Evolutionary conservation across 30 jellyfish, hydroid and myxozoan species (phyloP).

Genomic region (Turritopsis rubra): DNA sequence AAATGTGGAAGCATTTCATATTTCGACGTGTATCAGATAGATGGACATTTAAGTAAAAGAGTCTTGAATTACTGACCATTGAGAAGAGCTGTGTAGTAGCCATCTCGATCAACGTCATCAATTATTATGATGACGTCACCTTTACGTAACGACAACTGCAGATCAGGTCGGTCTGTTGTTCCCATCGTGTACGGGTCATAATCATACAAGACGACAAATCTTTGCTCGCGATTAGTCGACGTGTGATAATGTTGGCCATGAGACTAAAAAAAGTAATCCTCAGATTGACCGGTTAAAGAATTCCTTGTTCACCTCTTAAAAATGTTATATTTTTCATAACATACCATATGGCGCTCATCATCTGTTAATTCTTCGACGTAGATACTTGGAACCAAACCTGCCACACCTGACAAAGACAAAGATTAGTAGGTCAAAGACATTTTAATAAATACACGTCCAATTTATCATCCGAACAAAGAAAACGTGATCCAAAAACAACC

Average conservation of each 20-base stretch:
- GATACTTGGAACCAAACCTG: slow-evolving; percentile 91
- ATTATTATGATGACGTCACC: slow-evolving; percentile 81
- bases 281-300: background rate
- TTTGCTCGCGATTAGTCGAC: slow-evolving; percentile 36
- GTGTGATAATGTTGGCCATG: background rate
- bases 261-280: background rate
- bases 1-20: too few relatives aligned
- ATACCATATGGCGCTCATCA: slow-evolving; percentile 13
- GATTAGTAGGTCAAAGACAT: too few relatives aligned
- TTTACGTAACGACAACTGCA: slow-evolving; percentile 57
- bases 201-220: slow-evolving; percentile 62
- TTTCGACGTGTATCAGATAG: background rate
- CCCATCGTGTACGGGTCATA: slow-evolving; percentile 91
- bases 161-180: slow-evolving; percentile 80
- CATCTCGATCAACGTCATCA: slow-evolving; percentile 93
- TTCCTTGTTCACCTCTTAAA: too few relatives aligned
- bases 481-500: too few relatives aligned
- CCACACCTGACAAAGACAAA: slow-evolving; percentile 64
- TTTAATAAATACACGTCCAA: too few relatives aligned
- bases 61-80: slow-evolving; percentile 48
- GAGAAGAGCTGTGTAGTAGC: slow-evolving; percentile 73
- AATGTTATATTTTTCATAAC: background rate
- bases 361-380: slow-evolving; percentile 71
- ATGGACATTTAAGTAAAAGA: background rate
- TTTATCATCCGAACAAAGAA: too few relatives aligned